Percentiles rank a stretch among this genome's conserved stretches.
Evolutionary conservation across 1,140 invertebrate species (phyloP).

Genomic region (Gryon sp.): DNA sequence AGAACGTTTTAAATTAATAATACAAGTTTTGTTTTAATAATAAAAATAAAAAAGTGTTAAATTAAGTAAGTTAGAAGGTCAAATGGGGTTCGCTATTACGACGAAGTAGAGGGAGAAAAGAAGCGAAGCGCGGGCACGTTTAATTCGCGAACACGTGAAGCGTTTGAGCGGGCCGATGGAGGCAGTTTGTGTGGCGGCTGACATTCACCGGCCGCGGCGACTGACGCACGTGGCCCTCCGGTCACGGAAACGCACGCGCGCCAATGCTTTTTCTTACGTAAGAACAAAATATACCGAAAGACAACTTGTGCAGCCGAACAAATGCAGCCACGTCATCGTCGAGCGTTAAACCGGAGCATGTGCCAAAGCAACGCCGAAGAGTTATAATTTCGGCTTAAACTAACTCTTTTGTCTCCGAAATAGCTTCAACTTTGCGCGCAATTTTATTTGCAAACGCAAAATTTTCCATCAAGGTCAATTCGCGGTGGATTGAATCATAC

Average conservation of each 20-base stretch:
- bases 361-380: background rate
- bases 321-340: slow-evolving; percentile 26
- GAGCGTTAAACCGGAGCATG: background rate
- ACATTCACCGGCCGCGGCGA: slow-evolving; percentile 63
- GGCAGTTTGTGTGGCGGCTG: slow-evolving; percentile 55
- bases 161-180: slow-evolving; percentile 6
- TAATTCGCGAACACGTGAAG: slow-evolving; percentile 48
- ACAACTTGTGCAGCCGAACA: slow-evolving; percentile 27
- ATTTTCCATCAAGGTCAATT: slow-evolving; percentile 9
- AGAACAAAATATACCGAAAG: too few relatives aligned
- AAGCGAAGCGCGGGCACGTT: slow-evolving; percentile 25
- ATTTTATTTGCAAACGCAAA: background rate
- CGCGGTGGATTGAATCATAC: background rate
- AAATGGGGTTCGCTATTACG: slow-evolving; percentile 27
- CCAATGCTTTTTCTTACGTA: slow-evolving; percentile 32
- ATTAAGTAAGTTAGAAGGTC: slow-evolving; percentile 41
- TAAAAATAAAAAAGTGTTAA: too few relatives aligned
- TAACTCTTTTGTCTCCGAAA: slow-evolving; percentile 33
- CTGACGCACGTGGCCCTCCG: slow-evolving; percentile 62
- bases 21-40: too few relatives aligned
- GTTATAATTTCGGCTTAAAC: slow-evolving; percentile 2
- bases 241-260: slow-evolving; percentile 58
- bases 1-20: too few relatives aligned
- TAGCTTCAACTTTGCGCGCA: slow-evolving; percentile 7
- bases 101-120: background rate